Percentiles rank a stretch among this genome's conserved stretches.
These are phyloP conservation scores for Hoplostethus mediterraneus DNA, from an alignment of 2,797 vertebrate genomes.

Conservation along the genomic window DNA sequence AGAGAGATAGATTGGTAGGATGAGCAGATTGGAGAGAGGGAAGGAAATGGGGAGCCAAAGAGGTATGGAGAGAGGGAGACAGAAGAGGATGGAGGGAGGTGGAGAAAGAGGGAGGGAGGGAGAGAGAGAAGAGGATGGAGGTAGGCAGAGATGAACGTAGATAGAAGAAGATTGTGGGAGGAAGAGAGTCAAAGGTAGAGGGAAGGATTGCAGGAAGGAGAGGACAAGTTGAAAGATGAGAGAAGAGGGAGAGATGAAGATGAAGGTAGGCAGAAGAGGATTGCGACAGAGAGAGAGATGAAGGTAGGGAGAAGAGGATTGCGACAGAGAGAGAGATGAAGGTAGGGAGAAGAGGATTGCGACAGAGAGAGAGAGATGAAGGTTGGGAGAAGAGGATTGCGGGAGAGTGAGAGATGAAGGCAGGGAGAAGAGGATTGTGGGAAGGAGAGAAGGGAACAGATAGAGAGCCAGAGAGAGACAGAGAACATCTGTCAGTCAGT, in stretches of 20 bases:
- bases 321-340: slow-evolving; percentile 33
- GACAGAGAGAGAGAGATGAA: slow-evolving; percentile 37
- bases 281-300: slow-evolving; percentile 22
- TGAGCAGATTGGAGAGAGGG: slow-evolving; percentile 20
- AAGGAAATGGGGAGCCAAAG: slow-evolving; percentile 18
- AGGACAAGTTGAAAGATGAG: slow-evolving; percentile 15
- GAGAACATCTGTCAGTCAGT: slow-evolving; percentile 50
- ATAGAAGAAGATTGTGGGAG: slow-evolving; percentile 12
- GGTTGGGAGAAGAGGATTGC: slow-evolving; percentile 18
- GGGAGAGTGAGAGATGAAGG: no score
- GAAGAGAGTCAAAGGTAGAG: slow-evolving; percentile 19
- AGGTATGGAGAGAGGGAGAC: slow-evolving; percentile 26
- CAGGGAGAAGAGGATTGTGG: background rate
- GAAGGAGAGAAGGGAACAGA: slow-evolving; percentile 27
- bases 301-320: slow-evolving; percentile 52
- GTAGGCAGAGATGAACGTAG: slow-evolving; percentile 29
- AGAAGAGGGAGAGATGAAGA: slow-evolving; percentile 22
- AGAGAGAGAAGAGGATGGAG: slow-evolving; percentile 24
- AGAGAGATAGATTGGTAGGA: background rate
- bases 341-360: background rate
- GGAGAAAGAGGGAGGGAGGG: slow-evolving; percentile 13
- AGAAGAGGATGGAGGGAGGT: slow-evolving; percentile 14
- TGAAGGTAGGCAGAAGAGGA: slow-evolving; percentile 34
- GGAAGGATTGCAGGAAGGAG: slow-evolving; percentile 14
- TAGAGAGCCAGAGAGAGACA: slow-evolving; percentile 21